Base-by-base conservation (phyloP, 2,113 vertebrate genomes). In the Neoarius graeffei region DNA sequence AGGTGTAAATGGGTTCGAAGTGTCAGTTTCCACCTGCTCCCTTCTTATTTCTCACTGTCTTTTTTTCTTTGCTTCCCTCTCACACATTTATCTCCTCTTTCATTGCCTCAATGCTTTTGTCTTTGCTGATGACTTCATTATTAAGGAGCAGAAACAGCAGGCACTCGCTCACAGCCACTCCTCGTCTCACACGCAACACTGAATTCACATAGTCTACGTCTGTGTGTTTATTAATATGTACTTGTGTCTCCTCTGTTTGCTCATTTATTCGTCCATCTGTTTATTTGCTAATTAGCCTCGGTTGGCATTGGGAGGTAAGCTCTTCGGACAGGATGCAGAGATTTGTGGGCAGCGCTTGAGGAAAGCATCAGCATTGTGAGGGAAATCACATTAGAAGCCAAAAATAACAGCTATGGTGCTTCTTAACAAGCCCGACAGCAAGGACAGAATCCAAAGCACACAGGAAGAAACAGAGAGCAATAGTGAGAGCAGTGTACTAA, bases 321-420 rank as follows among this genome's bases (percentile, higher is more conserved):
- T 17, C 10, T 69, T 79, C 50, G 54, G 73, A 79, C 73, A 79
- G 2, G 14, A 79, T 19, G n/a, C 48, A 57, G 81, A 62, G 25
- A 50, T 73, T 84, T 42, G 82, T 9, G 52, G 73, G 60, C 73
- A 69, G 60, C 27, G 64, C 82, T 84, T 66, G 62, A 76, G 62
- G 67, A 88, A 84, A 67, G 57, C 52, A 85, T 84, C 62, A 85
- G 84, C 20, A 81, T 74, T 69, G 74, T 85, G 73, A 80, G 25
- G 59, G 77, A 88, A 66, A 91, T 90, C 85, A 85, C 85, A 85
- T 91, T 87, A 90, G 71, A 76, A 23, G 59, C 81, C 88, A 84
- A 90, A 91, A 87, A 90, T 90, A 90, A 85, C 83, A 89, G 62
- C 64, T 64, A 20, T 14, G 15, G 30, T 56, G 54, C 81, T 73